phyloP scores from a whole-genome alignment of 2,797 vertebrate species.

The Leucoraja ocellata region DNA sequence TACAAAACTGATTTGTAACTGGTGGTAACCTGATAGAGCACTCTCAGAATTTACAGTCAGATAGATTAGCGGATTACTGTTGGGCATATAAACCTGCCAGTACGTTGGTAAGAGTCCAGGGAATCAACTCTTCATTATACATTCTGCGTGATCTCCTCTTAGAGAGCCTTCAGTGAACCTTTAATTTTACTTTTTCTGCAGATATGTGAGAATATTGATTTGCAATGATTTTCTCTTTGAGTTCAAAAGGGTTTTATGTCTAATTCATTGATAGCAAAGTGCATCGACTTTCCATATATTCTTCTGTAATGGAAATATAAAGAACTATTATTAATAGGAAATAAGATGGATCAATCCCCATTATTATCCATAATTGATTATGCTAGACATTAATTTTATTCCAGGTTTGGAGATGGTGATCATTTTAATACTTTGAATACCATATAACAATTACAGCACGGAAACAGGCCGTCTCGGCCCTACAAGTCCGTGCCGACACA shows the following conservation, averaged over 20 bases:
- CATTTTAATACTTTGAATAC: background rate
- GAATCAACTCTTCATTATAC: background rate
- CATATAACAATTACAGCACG: no score
- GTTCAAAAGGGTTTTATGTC: background rate
- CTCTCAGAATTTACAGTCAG: background rate
- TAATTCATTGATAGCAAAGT: background rate
- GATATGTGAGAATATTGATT: background rate
- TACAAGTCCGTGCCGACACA: no score
- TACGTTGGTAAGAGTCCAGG: background rate
- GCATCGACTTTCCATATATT: background rate
- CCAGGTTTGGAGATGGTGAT: background rate
- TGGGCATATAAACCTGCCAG: conserved; percentile 16
- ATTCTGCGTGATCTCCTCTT: background rate
- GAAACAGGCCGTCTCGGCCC: no score
- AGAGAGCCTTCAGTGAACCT: background rate
- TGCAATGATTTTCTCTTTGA: background rate
- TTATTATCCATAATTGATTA: background rate
- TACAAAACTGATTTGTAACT: background rate
- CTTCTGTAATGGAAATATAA: background rate
- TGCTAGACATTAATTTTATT: background rate
- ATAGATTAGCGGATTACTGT: background rate
- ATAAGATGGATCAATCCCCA: background rate
- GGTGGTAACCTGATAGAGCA: background rate
- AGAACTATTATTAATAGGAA: background rate
- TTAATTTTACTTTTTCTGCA: background rate